phyloP scores from a whole-genome alignment of 2,113 vertebrate species.

The Tragelaphus strepsiceros region DNA sequence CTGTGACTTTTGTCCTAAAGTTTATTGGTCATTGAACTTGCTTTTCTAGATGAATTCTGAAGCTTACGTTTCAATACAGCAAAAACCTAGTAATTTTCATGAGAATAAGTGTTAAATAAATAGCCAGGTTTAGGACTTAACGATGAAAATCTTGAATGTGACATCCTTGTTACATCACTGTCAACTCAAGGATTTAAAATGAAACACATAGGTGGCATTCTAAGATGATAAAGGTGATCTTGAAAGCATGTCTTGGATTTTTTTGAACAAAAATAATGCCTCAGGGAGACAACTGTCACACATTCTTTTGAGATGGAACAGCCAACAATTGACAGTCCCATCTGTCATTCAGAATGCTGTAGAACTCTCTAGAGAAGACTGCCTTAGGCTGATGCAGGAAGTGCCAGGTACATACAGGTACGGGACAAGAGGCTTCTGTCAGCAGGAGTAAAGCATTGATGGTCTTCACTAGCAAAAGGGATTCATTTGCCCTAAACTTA shows the following conservation, averaged over 20 bases:
- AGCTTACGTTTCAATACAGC: conserved; percentile 33
- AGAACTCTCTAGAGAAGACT: not conserved
- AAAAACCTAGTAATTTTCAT: not conserved
- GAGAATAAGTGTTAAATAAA: conserved; percentile 2
- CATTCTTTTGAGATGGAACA: not conserved
- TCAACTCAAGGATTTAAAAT: conserved; percentile 12
- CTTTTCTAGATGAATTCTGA: conserved; percentile 6
- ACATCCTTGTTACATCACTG: not conserved
- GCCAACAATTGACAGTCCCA: not conserved
- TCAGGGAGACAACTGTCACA: not conserved
- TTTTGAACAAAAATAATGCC: conserved; percentile 7
- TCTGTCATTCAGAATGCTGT: not conserved
- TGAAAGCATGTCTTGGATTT: not conserved
- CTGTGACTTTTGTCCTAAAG: not conserved
- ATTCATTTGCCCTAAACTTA: not conserved
- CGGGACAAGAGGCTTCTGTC: rapidly evolving
- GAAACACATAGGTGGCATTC: not conserved
- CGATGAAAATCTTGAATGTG: not conserved
- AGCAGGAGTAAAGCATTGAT: not conserved
- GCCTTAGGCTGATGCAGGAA: not conserved
- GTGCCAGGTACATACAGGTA: not conserved
- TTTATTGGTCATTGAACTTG: not conserved
- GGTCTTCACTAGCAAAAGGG: not conserved
- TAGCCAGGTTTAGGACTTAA: not conserved
- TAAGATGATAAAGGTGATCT: not conserved